Conservation (phyloP, 2,888 invertebrate genomes). For the Andrena haemorrhoa region DNA sequence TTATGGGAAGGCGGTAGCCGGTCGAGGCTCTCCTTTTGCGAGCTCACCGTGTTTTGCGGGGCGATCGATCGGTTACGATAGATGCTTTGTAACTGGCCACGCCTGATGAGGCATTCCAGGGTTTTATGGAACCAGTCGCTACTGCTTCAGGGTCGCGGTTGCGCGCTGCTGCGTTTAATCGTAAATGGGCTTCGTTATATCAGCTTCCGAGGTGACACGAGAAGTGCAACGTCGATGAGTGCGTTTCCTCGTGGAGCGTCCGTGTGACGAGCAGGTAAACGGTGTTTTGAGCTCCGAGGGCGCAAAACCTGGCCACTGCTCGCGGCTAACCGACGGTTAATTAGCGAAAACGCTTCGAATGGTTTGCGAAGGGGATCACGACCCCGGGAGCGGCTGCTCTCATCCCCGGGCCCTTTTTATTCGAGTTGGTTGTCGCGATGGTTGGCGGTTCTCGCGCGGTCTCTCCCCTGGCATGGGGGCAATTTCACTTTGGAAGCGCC, state of each 20-base stretch:
- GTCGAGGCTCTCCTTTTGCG: neutral
- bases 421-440: constrained; percentile 30
- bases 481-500: constrained; percentile 73
- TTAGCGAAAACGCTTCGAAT: constrained; percentile 70
- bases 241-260: too few species aligned
- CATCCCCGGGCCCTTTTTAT: constrained; percentile 53
- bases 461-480: constrained; percentile 46
- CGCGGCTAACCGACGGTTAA: constrained; percentile 64
- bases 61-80: constrained; percentile 3
- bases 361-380: constrained; percentile 54
- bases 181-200: too few species aligned
- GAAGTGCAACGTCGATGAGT: neutral
- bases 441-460: constrained; percentile 7
- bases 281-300: neutral
- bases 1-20: constrained; percentile 11
- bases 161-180: too few species aligned
- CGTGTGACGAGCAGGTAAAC: too few species aligned
- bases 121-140: neutral
- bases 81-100: neutral
- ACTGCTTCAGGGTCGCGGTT: neutral
- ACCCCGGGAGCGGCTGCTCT: constrained; percentile 28
- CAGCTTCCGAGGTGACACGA: too few species aligned
- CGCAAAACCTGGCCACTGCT: constrained; percentile 30
- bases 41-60: neutral
- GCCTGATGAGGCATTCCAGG: neutral